phyloP scores from a whole-genome alignment of 2,797 vertebrate genomes.

The Poeciliopsis infans region DNA sequence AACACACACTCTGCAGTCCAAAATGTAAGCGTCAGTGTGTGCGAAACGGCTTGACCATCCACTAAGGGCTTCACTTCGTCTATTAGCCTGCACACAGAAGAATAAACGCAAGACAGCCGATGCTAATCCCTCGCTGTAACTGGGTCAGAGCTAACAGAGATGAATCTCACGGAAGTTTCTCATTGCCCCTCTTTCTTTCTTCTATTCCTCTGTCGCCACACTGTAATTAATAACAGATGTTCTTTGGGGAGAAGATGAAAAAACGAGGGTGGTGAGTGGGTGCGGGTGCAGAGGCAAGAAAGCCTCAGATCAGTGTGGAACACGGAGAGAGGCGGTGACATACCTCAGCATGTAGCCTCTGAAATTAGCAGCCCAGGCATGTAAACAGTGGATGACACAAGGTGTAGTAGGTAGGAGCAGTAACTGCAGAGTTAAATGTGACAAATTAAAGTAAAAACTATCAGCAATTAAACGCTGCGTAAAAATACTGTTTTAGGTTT shows the following conservation, averaged over 20 bases:
- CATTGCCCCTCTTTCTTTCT: conserved; percentile 45
- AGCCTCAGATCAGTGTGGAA: conserved; percentile 8
- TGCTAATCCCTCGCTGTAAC: conserved; percentile 54
- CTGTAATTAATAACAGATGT: conserved; percentile 66
- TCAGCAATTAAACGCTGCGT: background rate
- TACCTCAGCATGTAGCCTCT: conserved; percentile 15
- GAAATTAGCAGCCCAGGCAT: conserved; percentile 4
- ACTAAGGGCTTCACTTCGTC: conserved; percentile 46
- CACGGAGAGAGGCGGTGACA: conserved; percentile 11
- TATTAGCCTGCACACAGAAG: conserved; percentile 28
- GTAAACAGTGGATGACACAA: conserved; percentile 41
- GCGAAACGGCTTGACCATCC: conserved; percentile 40
- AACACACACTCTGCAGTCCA: conserved; percentile 4
- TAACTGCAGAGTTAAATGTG: conserved; percentile 20
- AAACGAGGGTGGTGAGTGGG: conserved; percentile 9
- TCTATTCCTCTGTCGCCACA: conserved; percentile 35
- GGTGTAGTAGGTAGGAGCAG: conserved; percentile 40
- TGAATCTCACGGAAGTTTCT: conserved; percentile 60
- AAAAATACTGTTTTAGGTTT: background rate
- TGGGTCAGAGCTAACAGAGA: conserved; percentile 72
- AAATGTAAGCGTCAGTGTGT: conserved; percentile 31
- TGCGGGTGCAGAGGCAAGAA: background rate
- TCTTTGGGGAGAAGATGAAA: conserved; percentile 32
- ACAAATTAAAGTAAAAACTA: conserved; percentile 26
- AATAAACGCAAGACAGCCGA: conserved; percentile 23